Base-by-base conservation (phyloP, 2,888 invertebrate species). In the Diploptera punctata region DNA sequence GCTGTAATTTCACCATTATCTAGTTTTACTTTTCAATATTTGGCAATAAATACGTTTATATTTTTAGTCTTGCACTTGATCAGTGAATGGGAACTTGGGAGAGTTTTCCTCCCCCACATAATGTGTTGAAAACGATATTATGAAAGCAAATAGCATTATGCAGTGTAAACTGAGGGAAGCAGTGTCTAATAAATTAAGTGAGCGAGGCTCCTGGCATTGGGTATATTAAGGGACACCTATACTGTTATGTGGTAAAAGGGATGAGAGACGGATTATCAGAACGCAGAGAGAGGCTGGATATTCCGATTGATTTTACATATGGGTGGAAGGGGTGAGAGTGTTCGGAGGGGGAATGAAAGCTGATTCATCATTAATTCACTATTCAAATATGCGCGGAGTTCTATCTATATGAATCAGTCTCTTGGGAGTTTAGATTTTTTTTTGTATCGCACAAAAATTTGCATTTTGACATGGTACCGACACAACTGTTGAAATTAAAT, bases 351-450 rank as follows among this genome's bases (percentile, higher is more conserved):
- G 65, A 29, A 16, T 65, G 38, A 67, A 54, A 52, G 71, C 61
- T 71, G 71, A 71, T 71, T 71, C 71, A 52, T 71, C 71, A 71
- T 71, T 71, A 71, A 71, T 71, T 71, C 71, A 65, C 65, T 71
- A 71, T 71, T 71, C 71, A 71, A 71, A 71, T 71, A 67, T 71
- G 71, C 71, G 26, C 67, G 52, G 52, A 71, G 67, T 54, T 47
- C 44, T 65, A 47, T 65, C 65, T 65, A 65, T 65, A 65, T 65
- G 65, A 65, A 65, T 65, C 65, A 65, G 47, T 65, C 65, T 24
- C 65, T 65, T 43, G 47, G 47, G 65, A 47, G 65, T 65, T 26
- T 44, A 44, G 65, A n/a, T 43, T 44, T 47, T 65, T 38, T 38
- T 65, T 65, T 65, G 38, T 65, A 26, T 44, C 31, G 10, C 29